phyloP scores from a whole-genome alignment of 2,113 vertebrate species.

The Sinocyclocheilus anshuiensis region DNA sequence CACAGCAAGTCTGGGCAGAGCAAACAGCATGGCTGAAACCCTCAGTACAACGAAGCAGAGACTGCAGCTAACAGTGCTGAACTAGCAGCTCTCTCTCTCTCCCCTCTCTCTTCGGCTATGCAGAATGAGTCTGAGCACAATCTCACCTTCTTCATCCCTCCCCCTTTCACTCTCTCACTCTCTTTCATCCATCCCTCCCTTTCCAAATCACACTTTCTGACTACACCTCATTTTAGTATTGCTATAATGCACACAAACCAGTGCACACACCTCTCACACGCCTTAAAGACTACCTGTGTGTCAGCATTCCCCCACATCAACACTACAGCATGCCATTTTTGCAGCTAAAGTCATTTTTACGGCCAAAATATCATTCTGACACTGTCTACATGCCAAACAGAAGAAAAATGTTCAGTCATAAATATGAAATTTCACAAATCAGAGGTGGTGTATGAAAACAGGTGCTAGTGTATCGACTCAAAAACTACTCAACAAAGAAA shows the following conservation, averaged over 20 bases:
- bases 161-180: conserved; percentile 17
- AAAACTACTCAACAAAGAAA: background rate
- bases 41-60: conserved; percentile 63
- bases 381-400: background rate
- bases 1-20: background rate
- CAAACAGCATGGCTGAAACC: conserved; percentile 38
- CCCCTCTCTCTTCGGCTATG: conserved; percentile 50
- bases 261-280: conserved; percentile 47
- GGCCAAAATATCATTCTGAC: background rate
- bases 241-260: conserved; percentile 39
- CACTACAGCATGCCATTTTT: background rate
- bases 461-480: background rate
- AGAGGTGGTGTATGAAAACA: background rate
- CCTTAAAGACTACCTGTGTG: conserved; percentile 43
- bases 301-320: conserved; percentile 46
- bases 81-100: conserved; percentile 61
- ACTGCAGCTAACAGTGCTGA: conserved; percentile 53
- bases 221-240: conserved; percentile 17
- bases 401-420: background rate
- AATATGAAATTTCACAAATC: background rate
- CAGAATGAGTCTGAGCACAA: conserved; percentile 27
- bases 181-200: conserved; percentile 34
- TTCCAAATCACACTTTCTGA: conserved; percentile 23
- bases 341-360: background rate
- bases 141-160: conserved; percentile 31